phyloP scores from a whole-genome alignment of 1,140 invertebrate genomes.

The Drosophila athabasca region DNA sequence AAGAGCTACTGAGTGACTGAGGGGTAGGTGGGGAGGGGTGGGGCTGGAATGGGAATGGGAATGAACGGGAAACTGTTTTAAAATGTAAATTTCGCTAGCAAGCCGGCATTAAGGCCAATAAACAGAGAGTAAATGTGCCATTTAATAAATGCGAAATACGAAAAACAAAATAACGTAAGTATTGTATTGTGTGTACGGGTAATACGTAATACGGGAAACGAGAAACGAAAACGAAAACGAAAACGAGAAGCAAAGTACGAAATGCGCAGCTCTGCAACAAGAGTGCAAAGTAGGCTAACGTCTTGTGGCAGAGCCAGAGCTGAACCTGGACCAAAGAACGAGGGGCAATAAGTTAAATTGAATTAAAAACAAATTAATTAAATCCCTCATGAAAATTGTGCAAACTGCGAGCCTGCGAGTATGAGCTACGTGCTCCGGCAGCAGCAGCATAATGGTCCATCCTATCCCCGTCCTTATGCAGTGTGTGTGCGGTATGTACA shows the following conservation, averaged over 20 bases:
- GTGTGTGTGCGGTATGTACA: neutral
- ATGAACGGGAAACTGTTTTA: slow-evolving; percentile 65
- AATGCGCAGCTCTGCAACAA: slow-evolving; percentile 4
- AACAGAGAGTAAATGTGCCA: slow-evolving; percentile 80
- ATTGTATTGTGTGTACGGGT: neutral
- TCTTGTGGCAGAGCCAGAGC: neutral
- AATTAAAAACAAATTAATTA: slow-evolving; percentile 83
- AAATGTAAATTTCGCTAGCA: slow-evolving; percentile 78
- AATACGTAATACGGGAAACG: slow-evolving; percentile 50
- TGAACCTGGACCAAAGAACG: neutral
- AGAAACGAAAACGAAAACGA: slow-evolving; percentile 22
- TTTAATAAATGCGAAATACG: slow-evolving; percentile 66
- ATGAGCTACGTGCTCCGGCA: too few species aligned
- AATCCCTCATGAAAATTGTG: slow-evolving; percentile 66
- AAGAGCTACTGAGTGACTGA: slow-evolving; percentile 6
- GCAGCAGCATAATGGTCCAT: slow-evolving; percentile 1
- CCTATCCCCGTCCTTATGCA: too few species aligned
- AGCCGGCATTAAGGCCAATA: slow-evolving; percentile 81
- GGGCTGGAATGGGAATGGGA: slow-evolving; percentile 6
- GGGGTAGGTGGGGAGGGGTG: slow-evolving; percentile 16
- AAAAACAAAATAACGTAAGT: slow-evolving; percentile 12
- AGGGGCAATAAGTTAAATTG: slow-evolving; percentile 73
- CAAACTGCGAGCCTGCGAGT: slow-evolving; percentile 24
- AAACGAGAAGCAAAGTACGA: neutral
- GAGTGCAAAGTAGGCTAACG: slow-evolving; percentile 30